phyloP scores from a whole-genome alignment of 2,888 invertebrate species.

The Lottia scabra region DNA sequence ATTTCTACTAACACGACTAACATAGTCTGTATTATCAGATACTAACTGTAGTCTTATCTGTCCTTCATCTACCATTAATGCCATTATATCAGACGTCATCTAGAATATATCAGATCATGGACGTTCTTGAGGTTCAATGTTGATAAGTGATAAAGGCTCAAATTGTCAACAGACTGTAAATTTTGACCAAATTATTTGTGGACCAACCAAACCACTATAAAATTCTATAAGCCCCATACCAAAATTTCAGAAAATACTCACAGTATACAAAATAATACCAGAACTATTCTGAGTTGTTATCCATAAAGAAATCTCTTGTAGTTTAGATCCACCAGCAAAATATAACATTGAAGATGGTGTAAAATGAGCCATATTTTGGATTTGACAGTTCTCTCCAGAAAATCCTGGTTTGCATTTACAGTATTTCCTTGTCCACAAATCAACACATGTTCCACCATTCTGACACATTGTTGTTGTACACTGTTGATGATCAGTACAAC shows the following conservation, averaged over 20 bases:
- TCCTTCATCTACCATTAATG: conserved; percentile 46
- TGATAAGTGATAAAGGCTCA: too few relatives aligned
- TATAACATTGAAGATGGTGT: conserved; percentile 44
- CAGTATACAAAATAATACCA: conserved; percentile 59
- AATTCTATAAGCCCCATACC: too few relatives aligned
- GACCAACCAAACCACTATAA: too few relatives aligned
- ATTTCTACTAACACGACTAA: conserved; percentile 40
- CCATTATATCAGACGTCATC: conserved; percentile 49
- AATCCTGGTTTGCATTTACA: conserved; percentile 55
- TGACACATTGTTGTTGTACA: conserved; percentile 79
- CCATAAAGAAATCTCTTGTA: conserved; percentile 41
- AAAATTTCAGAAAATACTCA: conserved; percentile 28
- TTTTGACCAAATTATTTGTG: too few relatives aligned
- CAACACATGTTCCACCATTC: conserved; percentile 61
- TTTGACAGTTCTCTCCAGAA: conserved; percentile 43
- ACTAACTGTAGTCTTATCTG: conserved; percentile 51
- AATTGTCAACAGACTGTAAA: too few relatives aligned
- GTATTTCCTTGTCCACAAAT: conserved; percentile 50
- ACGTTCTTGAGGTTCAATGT: too few relatives aligned
- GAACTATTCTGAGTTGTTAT: conserved; percentile 36
- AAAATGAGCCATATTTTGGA: conserved; percentile 54
- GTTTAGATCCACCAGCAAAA: conserved; percentile 36
- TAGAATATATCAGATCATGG: conserved; percentile 34
- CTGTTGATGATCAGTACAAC: conserved; percentile 83
- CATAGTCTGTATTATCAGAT: conserved; percentile 40